phyloP scores from a whole-genome alignment of 2,888 invertebrate genomes.

The Polydesmus complanatus region DNA sequence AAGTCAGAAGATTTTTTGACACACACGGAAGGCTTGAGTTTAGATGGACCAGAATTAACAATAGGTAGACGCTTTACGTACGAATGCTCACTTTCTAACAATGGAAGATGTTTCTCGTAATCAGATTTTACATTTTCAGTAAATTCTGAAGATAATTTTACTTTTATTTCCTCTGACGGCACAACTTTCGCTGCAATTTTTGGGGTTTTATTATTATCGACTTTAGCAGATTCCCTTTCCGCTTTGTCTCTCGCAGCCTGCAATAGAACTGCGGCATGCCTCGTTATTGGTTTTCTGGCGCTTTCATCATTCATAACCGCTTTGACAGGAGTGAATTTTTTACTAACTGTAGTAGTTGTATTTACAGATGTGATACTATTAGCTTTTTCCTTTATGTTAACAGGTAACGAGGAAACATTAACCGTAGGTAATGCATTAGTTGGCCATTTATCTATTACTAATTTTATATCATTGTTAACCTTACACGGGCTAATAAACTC shows the following conservation, averaged over 20 bases:
- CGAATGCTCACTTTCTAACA: conserved; percentile 10
- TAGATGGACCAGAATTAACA: background rate
- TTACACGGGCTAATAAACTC: background rate
- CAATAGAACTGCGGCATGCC: conserved; percentile 10
- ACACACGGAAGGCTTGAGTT: background rate
- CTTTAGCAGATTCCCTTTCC: background rate
- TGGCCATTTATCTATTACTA: background rate
- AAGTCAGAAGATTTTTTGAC: conserved; percentile 12
- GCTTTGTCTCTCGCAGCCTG: conserved; percentile 2
- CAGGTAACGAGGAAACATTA: background rate
- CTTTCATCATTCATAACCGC: background rate
- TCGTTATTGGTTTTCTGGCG: conserved; percentile 3
- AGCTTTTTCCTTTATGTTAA: no score
- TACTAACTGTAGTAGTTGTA: background rate
- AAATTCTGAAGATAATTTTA: background rate
- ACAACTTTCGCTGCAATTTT: background rate
- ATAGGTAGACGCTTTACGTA: conserved; percentile 10
- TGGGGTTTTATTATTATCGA: background rate
- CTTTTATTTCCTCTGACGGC: background rate
- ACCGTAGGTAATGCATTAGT: background rate
- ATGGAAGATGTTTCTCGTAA: conserved; percentile 5
- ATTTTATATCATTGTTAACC: background rate
- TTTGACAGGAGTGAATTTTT: background rate
- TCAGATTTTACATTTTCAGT: background rate
- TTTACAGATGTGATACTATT: background rate